These are phyloP conservation scores for Mustelus asterias DNA, from an alignment of 2,113 vertebrate genomes.

Conservation along the genomic window DNA sequence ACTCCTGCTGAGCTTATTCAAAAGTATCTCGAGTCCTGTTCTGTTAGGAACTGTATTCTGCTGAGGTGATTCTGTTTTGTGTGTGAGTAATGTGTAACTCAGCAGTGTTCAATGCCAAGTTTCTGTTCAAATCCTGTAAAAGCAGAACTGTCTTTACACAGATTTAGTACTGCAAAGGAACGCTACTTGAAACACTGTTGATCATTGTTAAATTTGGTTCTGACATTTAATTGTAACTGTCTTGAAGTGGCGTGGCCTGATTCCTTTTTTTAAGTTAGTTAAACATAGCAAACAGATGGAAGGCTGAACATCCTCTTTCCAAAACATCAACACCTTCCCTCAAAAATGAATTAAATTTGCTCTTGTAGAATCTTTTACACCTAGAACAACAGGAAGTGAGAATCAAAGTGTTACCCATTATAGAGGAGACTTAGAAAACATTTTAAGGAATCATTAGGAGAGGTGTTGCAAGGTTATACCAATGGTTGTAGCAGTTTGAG, in stretches of 20 bases:
- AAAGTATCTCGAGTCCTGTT: not conserved
- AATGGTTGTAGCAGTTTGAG: not conserved
- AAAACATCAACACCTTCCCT: not conserved
- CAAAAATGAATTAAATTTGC: not conserved
- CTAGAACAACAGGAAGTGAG: not conserved
- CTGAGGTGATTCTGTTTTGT: not conserved
- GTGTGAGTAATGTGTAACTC: not conserved
- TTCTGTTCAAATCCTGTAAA: not conserved
- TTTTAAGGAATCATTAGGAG: conserved; percentile 25
- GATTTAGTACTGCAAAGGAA: not conserved
- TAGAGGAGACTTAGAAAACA: not conserved
- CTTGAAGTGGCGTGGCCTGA: not conserved
- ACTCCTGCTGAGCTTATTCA: not conserved
- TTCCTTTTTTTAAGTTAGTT: not conserved
- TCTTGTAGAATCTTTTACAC: not conserved
- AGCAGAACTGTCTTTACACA: not conserved
- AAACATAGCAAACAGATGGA: not conserved
- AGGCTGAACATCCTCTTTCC: not conserved
- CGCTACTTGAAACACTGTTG: not conserved
- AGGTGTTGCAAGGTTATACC: not conserved
- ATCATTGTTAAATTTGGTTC: not conserved
- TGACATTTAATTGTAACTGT: not conserved
- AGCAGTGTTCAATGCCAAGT: not conserved
- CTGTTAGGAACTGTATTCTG: not conserved
- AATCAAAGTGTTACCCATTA: not conserved